A percentile compares a stretch with the other conserved stretches of the same genome.
These are phyloP conservation scores for Heliconius erato DNA, from an alignment of 2,888 invertebrate genomes.

Conservation along the genomic window DNA sequence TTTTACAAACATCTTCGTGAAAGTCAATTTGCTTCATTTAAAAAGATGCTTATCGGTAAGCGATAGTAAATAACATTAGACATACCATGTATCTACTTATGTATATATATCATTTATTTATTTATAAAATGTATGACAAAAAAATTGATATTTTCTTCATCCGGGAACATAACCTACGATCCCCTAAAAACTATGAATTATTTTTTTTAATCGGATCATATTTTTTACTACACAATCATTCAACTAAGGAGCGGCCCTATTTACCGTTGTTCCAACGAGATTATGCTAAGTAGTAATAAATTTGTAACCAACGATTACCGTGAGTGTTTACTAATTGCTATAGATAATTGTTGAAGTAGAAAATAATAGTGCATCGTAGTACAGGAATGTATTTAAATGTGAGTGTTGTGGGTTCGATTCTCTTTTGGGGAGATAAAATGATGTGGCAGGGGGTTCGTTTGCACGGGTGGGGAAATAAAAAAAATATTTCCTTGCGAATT, in stretches of 20 bases:
- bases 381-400: neutral
- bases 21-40: too few species aligned
- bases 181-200: neutral
- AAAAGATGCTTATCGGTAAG: neutral
- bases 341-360: conserved; percentile 6
- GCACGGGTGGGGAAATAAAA: too few species aligned
- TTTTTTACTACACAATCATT: neutral
- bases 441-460: too few species aligned
- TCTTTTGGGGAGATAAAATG: neutral
- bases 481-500: too few species aligned
- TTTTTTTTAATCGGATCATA: neutral
- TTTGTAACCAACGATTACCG: neutral
- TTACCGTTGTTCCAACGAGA: conserved; percentile 7
- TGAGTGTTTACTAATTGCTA: conserved; percentile 7
- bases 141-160: neutral
- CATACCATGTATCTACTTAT: neutral
- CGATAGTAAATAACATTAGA: neutral
- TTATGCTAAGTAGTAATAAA: conserved; percentile 13
- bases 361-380: neutral
- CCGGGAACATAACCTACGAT: neutral
- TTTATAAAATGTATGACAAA: neutral
- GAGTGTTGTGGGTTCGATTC: neutral
- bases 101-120: neutral
- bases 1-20: too few species aligned
- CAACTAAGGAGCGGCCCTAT: neutral